Percentiles rank a stretch among this genome's conserved stretches.
phyloP scores from a whole-genome alignment of 2,888 invertebrate genomes.

The Ectobius pallidus region DNA sequence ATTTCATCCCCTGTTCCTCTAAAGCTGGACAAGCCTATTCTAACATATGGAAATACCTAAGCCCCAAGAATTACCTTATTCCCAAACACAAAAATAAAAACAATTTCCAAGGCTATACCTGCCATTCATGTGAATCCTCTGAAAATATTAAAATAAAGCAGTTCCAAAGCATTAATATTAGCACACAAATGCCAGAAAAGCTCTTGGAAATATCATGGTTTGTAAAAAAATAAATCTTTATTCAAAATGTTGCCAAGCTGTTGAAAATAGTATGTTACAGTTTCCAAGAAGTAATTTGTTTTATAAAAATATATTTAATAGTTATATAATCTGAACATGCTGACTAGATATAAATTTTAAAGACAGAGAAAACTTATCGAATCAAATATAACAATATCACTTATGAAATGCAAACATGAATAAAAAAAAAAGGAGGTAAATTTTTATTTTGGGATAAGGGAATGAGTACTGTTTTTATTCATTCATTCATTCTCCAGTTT shows the following conservation, averaged over 20 bases:
- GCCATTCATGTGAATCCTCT: conserved; percentile 32
- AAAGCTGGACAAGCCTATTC: no score
- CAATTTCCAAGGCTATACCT: conserved; percentile 38
- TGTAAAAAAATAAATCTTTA: conserved; percentile 53
- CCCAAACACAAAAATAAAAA: conserved; percentile 39
- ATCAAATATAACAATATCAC: no score
- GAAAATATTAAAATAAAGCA: conserved; percentile 18
- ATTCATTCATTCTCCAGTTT: no score
- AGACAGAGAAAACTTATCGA: no score
- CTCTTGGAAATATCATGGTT: conserved; percentile 34
- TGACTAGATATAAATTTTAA: not conserved
- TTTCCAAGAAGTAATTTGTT: no score
- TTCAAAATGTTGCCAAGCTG: conserved; percentile 40
- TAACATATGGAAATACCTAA: no score
- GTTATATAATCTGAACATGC: not conserved
- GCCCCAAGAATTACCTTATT: no score
- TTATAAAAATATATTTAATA: not conserved
- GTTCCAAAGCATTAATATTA: conserved; percentile 44
- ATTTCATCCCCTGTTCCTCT: no score
- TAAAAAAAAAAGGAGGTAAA: no score
- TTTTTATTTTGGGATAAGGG: no score
- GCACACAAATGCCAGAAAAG: conserved; percentile 37
- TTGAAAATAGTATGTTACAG: not conserved
- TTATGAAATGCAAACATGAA: no score
- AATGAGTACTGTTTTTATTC: no score